These are phyloP conservation scores for Microctenopoma stevenorrisi DNA, from an alignment of 2,797 vertebrate species.

Conservation along the genomic window DNA sequence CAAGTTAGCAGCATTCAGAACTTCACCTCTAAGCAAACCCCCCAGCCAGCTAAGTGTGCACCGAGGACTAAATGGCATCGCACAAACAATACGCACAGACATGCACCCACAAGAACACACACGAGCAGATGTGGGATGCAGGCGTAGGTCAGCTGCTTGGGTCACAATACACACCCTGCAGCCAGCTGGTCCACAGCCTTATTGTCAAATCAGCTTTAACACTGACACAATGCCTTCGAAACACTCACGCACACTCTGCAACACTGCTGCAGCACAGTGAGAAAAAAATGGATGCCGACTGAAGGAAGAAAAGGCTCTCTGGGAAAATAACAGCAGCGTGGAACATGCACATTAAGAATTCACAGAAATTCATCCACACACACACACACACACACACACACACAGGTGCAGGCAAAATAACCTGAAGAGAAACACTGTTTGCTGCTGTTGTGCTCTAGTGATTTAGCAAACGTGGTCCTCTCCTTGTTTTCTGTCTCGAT, in stretches of 20 bases:
- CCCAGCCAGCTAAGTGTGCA: conserved; percentile 60
- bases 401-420: conserved; percentile 21
- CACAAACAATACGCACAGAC: conserved; percentile 35
- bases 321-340: conserved; percentile 24
- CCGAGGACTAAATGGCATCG: conserved; percentile 66
- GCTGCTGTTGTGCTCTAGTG: conserved; percentile 19
- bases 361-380: conserved; percentile 15
- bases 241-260: conserved; percentile 33
- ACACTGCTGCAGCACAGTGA: conserved; percentile 30
- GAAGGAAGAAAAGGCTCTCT: conserved; percentile 20
- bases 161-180: conserved; percentile 69
- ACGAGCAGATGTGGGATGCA: conserved; percentile 45
- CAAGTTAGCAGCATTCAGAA: conserved; percentile 58
- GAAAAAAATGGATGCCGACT: conserved; percentile 11
- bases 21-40: conserved; percentile 67
- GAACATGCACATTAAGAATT: conserved; percentile 19
- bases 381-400: neutral
- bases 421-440: conserved; percentile 12
- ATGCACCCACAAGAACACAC: conserved; percentile 18
- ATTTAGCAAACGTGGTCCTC: conserved; percentile 7
- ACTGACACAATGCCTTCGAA: conserved; percentile 64
- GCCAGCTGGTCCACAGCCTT: conserved; percentile 64
- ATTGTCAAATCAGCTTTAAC: conserved; percentile 69
- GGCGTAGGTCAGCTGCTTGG: conserved; percentile 66
- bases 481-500: neutral